Evolutionary conservation across 2,797 vertebrate genomes (phyloP), one percentile per base, ranked within the genome.

Genomic region (Enteromius argenteus): DNA sequence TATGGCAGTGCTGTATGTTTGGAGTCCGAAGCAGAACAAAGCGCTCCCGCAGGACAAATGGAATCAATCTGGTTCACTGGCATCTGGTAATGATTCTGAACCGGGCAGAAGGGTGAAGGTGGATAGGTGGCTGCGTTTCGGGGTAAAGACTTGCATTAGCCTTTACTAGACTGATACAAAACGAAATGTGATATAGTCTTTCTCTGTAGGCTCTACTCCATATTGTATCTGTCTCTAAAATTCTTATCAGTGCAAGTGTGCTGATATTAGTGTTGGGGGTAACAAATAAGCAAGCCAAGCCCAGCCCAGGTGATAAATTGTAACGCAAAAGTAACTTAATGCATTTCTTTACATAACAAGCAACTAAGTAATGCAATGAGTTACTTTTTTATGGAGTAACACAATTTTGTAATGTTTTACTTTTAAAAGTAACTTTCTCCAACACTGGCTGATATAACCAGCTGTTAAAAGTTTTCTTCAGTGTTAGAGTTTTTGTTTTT

Each of bases 31-130:
- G 80, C 74, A 76, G 86, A 46, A 76, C 56, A 78, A 68, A 84
- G 71, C 39, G 87, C 79, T 90, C 88, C 89, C 88, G 71, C 30
- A 86, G 87, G 89, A 90, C 78, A 84, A 71, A 88, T 58, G 60
- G 19, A 86, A 83, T 69, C 78, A 81, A 90, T 88, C 74, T 58
- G 79, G 42, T 77, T 76, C 10, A 37, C 62, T 80, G 81, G 84
- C 32, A 75, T 83, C 66, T 81, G 78, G 68, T 88, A 84, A 86
- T 77, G 51, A 84, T 86, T 86, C 53, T 35, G 21, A 46, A 67
- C 46, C 11, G 5, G 66, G 64, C 39, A 78, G 39, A 35, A 46
- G 39, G 66, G 66, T 78, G 51, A 84, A 78, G 74, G 23, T 84
- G 74, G 39, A 68, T 44, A 46, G 72, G 49, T 68, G 35, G 19